Base-by-base conservation (phyloP, 1,140 invertebrate species). In the Chelonus insularis region DNA sequence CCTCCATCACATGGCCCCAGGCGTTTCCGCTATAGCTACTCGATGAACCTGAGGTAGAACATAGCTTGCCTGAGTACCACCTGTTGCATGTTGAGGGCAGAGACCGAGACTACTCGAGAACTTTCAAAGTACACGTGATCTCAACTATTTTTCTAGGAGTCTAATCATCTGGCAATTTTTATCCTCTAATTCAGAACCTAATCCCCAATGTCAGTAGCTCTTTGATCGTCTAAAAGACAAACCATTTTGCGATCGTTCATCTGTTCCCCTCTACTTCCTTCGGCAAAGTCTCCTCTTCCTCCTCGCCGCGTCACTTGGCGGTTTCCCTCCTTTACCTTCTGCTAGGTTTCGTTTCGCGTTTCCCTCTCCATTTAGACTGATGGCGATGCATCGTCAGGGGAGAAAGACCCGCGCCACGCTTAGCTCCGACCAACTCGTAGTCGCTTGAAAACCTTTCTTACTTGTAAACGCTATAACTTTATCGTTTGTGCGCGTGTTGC, bases 371-470 rank as follows among this genome's bases (percentile, higher is more conserved):
- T 32, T 9, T 36, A 29, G 5, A 51, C 16, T 34, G 34, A 58
- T 23, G 43, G 20, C 57, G 71, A 71, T 76, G 73, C 74, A 76
- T 65, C 68, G 67, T 68, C 71, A 71, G 68, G 72, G 71, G 73
- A 76, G 72, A 71, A 73, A 74, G 75, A 76, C 72, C 75, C 69
- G 67, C 69, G 65, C 67, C 66, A 65, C 65, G 64, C 52, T 66
- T 65, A 67, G 69, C 72, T 69, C 71, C 62, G 57, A 73, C 67
- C 71, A 71, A 70, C 71, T 68, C 69, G 71, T 74, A 76, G 74
- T 76, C 68, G 72, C 64, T 75, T 69, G 72, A 75, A 75, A 77
- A 73, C 72, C 74, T 72, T 68, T 75, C 74, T 72, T 72, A 74
- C 68, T 66, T 72, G 65, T 64, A n/a, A n/a, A n/a, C n/a, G 70